Evolutionary conservation across 2,113 vertebrate genomes (phyloP), one percentile per base, ranked within the genome.

Genomic region (Triplophysa tibetana): DNA sequence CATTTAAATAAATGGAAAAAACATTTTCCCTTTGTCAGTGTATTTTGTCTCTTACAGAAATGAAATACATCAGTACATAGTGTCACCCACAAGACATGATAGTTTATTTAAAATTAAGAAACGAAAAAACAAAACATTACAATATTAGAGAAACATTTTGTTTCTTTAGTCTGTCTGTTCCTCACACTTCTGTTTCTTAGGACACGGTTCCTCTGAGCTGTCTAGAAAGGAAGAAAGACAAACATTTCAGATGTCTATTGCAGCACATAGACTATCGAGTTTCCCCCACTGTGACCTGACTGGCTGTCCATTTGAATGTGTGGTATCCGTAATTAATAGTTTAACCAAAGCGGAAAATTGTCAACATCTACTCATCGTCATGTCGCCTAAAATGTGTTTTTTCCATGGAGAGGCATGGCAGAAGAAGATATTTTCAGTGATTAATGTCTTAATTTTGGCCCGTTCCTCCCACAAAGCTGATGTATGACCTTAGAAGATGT

Each of bases 181-280:
- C 50, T 88, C 90, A 86, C 86, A 88, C 86, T 90, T 93, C 77
- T 86, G 92, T 63, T 94, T 95, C 90, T 99, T 99, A 1, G 92
- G 83, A 23, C 90, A 90, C 13, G 95, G 97, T 76, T 93, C 93
- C 75, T 84, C 94, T 60, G 68, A 82, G 86, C 33, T n/a, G 3
- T 70, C n/a, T 77, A 58, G 70, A 56, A 19, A 81, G 52, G 2
- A 62, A 58, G 64, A 50, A 0, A 48, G 7, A 76, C 0, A 74
- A 7, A 29, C 13, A 50, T 61, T 61, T 75, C 33, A 38, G 33
- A 38, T 38, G 33, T 38, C 33, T 16, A 38, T 17, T 50, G 45
- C 33, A 50, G 12, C 33, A 43, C 5, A 58, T n/a, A 21, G 2
- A 0, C 33, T 38, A 38, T 38, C 5, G 16, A 21, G 8, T 58